Evolutionary conservation across 30 jellyfish, hydroid and myxozoan species (phyloP), one percentile per base, ranked within the genome.

Genomic region (Aurelia coerulea): DNA sequence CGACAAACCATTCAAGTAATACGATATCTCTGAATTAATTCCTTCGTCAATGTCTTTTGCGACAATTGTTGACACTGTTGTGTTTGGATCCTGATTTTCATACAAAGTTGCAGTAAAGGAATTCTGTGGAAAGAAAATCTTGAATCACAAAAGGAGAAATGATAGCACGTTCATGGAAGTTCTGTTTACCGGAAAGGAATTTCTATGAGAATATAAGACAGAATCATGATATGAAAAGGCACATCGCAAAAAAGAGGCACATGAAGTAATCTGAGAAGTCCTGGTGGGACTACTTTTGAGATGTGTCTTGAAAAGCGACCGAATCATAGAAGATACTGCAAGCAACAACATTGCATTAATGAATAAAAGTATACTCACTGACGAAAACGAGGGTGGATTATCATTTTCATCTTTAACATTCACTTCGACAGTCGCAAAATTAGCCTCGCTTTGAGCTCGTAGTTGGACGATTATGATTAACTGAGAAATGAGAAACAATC

Each of bases 341-440:
- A 10, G 14, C 35, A 10, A 23, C 12, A 65, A 65, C 14, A 49
- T 8, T 71, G 29, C 14, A 72, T 6, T 14, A 16, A 46, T 50
- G 41, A 52, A 74, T 41, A 74, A 8, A 19, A 74, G n/a, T 5
- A 15, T 53, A 87, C 88, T 85, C 18, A 18, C 56, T 46, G 56
- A 46, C 56, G 49, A 49, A 67, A 92, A 92, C 18, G 29, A 31
- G 13, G 98, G 98, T 4, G 80, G 66, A 39, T 86, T 86, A 42
- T 92, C 98, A 69, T 92, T 92, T 59, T 52, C 92, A 77, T 92
- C 98, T 15, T 84, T 69, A 73, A 92, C 91, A 11, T 64, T 68
- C 9, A 92, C 49, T 74, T 73, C 84, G 4, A 92, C 93, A 17
- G 88, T 73, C 2, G 94, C 94, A 83, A 83, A 83, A 35, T 83